Percentiles rank a stretch among this genome's conserved stretches.
These are phyloP conservation scores for Pollenia labialis DNA, from an alignment of 2,888 invertebrate species.

Conservation along the genomic window DNA sequence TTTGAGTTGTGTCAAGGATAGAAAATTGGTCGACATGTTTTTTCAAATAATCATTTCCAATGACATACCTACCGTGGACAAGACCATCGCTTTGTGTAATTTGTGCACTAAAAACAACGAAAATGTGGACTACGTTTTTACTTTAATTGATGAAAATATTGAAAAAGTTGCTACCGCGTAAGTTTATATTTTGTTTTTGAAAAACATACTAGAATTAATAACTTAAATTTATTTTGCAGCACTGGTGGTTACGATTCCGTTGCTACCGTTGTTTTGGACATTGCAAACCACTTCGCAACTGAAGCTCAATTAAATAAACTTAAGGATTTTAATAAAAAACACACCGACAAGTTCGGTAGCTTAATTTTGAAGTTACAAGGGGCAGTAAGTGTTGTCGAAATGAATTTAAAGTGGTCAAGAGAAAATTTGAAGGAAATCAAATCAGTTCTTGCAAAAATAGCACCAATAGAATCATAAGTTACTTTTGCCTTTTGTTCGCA, in stretches of 20 bases:
- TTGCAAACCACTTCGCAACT: conserved; percentile 81
- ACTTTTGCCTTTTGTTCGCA: no score
- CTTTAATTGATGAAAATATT: conserved; percentile 78
- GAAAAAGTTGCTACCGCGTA: conserved; percentile 79
- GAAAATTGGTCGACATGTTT: conserved; percentile 85
- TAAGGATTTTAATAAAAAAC: conserved; percentile 76
- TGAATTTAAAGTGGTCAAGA: no score
- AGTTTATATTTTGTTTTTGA: conserved; percentile 69
- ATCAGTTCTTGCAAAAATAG: no score
- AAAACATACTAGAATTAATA: background rate
- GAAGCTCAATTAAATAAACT: conserved; percentile 76
- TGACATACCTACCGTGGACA: conserved; percentile 82
- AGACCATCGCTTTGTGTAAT: conserved; percentile 81
- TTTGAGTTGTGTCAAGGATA: background rate
- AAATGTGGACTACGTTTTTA: conserved; percentile 82
- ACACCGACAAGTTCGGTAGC: conserved; percentile 76
- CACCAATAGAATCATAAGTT: no score
- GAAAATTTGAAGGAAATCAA: no score
- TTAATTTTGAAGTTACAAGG: conserved; percentile 74
- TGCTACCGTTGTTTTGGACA: conserved; percentile 80
- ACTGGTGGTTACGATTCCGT: conserved; percentile 80
- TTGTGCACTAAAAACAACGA: conserved; percentile 85
- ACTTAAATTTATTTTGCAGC: conserved; percentile 71
- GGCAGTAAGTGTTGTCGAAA: conserved; percentile 77
- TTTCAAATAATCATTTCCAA: conserved; percentile 84